Percentiles rank a stretch among this genome's conserved stretches.
Evolutionary conservation across 2,113 vertebrate genomes (phyloP).

Genomic region (Spermophilus dauricus): DNA sequence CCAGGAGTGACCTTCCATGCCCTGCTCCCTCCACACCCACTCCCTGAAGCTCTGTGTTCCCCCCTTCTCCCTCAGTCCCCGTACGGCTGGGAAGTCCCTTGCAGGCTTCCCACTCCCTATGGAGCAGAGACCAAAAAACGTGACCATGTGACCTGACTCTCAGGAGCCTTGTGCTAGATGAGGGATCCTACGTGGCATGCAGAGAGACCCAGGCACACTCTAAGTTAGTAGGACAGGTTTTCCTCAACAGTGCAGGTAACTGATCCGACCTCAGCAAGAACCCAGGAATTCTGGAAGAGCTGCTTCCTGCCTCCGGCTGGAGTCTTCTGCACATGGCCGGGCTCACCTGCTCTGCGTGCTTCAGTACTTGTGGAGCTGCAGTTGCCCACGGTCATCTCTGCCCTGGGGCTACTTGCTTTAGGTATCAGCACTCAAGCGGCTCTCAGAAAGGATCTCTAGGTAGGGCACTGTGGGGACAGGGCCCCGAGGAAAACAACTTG

Average conservation of each 20-base stretch:
- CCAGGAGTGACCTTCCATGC: fast-evolving
- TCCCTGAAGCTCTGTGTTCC: fast-evolving
- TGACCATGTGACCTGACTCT: too few species aligned
- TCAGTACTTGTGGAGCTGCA: too few species aligned
- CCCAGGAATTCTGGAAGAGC: neutral
- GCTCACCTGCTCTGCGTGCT: too few species aligned
- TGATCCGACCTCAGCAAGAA: neutral
- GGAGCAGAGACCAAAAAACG: neutral
- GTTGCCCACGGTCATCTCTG: neutral
- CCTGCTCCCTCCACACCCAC: too few species aligned
- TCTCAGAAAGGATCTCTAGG: neutral
- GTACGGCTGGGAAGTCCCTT: neutral
- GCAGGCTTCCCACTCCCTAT: too few species aligned
- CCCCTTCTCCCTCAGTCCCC: neutral
- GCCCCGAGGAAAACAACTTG: too few species aligned
- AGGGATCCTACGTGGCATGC: neutral
- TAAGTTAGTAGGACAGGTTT: neutral
- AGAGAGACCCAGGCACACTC: neutral
- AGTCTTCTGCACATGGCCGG: too few species aligned
- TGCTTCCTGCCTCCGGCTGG: too few species aligned
- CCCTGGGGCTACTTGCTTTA: neutral
- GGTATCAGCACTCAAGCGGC: neutral
- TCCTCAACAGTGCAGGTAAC: neutral
- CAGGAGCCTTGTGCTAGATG: neutral
- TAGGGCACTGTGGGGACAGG: neutral